phyloP scores from a whole-genome alignment of 1,140 invertebrate genomes.

The Sycophaga agraensis region DNA sequence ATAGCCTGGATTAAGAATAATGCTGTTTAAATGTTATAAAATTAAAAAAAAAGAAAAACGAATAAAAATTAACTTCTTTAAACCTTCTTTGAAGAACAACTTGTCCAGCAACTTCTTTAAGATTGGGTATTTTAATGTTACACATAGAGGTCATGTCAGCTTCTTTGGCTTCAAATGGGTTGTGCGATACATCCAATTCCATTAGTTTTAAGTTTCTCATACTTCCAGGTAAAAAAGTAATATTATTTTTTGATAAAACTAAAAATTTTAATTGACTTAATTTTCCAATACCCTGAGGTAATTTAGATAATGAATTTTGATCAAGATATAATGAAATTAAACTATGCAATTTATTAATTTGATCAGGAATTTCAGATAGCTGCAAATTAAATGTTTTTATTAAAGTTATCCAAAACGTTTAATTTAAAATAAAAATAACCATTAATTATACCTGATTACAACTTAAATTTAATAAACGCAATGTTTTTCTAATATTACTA shows the following conservation, averaged over 20 bases:
- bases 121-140: conserved; percentile 33
- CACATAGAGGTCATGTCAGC: conserved; percentile 26
- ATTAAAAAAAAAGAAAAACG: background rate
- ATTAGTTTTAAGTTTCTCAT: conserved; percentile 59
- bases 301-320: conserved; percentile 52
- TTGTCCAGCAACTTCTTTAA: conserved; percentile 40
- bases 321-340: conserved; percentile 61
- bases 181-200: conserved; percentile 61
- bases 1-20: conserved; percentile 49
- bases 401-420: too few relatives aligned
- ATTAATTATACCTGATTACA: conserved; percentile 60
- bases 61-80: conserved; percentile 30
- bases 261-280: conserved; percentile 51
- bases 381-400: conserved; percentile 33
- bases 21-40: conserved; percentile 16
- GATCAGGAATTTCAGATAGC: conserved; percentile 58
- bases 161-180: conserved; percentile 50
- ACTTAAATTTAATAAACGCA: conserved; percentile 65
- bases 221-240: conserved; percentile 57
- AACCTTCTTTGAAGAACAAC: conserved; percentile 50
- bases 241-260: conserved; percentile 58
- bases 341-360: conserved; percentile 62
- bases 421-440: background rate
- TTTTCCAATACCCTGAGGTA: conserved; percentile 57
- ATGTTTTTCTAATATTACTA: conserved; percentile 53